phyloP scores from a whole-genome alignment of 2,113 vertebrate genomes.

The Macrotis lagotis region DNA sequence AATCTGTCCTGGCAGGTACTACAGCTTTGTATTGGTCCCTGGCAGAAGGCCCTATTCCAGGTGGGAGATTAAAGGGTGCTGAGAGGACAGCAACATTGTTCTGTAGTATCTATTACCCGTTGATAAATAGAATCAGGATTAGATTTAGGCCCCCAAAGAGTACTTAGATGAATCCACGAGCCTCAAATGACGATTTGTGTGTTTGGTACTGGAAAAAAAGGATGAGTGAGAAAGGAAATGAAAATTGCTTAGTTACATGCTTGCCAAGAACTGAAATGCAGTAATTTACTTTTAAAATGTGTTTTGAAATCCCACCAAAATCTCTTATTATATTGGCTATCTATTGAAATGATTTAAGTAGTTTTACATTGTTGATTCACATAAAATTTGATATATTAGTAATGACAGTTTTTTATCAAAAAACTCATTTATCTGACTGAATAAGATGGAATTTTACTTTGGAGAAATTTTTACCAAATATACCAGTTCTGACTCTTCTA shows the following conservation, averaged over 20 bases:
- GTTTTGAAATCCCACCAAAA: not conserved
- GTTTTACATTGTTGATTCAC: slow-evolving; percentile 34
- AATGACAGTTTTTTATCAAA: slow-evolving; percentile 14
- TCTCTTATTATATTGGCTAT: not conserved
- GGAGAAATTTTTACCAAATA: slow-evolving; percentile 21
- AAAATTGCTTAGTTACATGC: not conserved
- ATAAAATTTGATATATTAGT: slow-evolving; percentile 38
- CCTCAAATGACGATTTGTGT: not conserved
- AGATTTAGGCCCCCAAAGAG: not conserved
- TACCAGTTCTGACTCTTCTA: not conserved
- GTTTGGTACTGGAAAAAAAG: not conserved
- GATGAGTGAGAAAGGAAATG: not conserved
- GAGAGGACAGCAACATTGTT: not conserved
- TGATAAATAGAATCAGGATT: not conserved
- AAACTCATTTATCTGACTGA: not conserved
- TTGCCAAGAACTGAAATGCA: not conserved
- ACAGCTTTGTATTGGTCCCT: not conserved
- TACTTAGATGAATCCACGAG: not conserved
- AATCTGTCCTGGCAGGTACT: not conserved
- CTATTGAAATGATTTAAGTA: slow-evolving; percentile 23
- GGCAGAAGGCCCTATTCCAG: not conserved
- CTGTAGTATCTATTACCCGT: not conserved
- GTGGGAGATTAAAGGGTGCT: not conserved
- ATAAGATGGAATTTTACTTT: slow-evolving; percentile 33
- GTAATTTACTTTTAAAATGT: slow-evolving; percentile 19